Conservation (phyloP, 2,797 vertebrate species). For the Darevskia nairensis region DNA sequence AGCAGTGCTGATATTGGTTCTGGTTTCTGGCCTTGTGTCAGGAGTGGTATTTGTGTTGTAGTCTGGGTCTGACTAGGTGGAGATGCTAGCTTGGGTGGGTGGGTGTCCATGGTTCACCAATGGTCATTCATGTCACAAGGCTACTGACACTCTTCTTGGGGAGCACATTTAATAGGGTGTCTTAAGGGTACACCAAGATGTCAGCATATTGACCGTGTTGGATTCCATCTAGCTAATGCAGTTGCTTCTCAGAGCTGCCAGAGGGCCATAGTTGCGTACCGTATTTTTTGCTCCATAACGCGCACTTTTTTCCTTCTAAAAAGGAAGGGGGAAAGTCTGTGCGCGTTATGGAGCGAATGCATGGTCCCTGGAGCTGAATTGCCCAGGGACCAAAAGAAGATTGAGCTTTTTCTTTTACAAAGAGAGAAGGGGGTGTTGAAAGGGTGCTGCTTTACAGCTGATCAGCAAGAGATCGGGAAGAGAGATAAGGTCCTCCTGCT, state of each 20-base stretch:
- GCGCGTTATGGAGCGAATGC: no score
- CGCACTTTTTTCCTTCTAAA: no score
- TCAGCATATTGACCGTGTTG: neutral
- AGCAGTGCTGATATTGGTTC: neutral
- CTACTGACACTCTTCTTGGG: neutral
- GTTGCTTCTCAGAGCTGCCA: neutral
- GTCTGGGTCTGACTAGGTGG: neutral
- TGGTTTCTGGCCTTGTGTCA: neutral
- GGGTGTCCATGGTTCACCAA: neutral
- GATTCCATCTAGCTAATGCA: neutral
- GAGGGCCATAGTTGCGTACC: no score
- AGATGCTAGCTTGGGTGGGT: neutral
- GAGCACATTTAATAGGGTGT: neutral
- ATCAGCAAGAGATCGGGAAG: no score
- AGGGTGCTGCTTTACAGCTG: no score
- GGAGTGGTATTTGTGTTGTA: neutral
- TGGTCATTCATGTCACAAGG: neutral
- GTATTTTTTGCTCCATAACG: no score
- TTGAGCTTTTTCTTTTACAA: no score
- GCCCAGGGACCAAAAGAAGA: no score
- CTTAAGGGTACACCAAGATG: neutral
- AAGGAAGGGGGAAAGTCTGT: no score
- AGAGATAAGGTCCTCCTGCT: no score
- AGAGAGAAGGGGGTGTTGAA: no score
- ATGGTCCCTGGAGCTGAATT: no score